phyloP scores from a whole-genome alignment of 2,888 invertebrate species.

The Scrobipalpa atriplicella region DNA sequence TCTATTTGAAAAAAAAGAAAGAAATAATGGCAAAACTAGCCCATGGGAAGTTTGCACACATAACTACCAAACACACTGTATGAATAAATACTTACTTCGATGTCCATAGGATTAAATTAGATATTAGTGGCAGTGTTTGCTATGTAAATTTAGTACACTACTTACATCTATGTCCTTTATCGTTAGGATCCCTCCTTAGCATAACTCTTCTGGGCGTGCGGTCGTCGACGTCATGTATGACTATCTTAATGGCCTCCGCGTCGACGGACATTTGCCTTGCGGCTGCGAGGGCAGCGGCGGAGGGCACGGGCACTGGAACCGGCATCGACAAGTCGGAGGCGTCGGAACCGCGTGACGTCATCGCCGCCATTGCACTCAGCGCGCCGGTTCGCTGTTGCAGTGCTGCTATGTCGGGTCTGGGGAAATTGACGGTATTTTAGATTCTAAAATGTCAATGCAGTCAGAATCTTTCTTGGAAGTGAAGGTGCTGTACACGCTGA shows the following conservation, averaged over 20 bases:
- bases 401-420: constrained; percentile 89
- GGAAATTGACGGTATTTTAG: not conserved
- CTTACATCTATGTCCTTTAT: constrained; percentile 94
- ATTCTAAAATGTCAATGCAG: not conserved
- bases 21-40: no score
- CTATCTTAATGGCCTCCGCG: constrained; percentile 95
- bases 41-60: no score
- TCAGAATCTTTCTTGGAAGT: not conserved
- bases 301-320: constrained; percentile 58
- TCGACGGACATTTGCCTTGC: constrained; percentile 93
- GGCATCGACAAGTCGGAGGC: constrained; percentile 59
- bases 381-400: constrained; percentile 84
- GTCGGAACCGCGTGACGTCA: constrained; percentile 65
- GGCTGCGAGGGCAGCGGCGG: constrained; percentile 84
- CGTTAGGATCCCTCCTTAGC: constrained; percentile 89
- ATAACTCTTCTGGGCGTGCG: constrained; percentile 88
- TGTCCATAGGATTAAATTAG: no score
- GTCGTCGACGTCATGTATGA: constrained; percentile 96
- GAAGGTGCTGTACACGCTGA: no score
- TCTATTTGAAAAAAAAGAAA: no score
- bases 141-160: constrained; percentile 40
- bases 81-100: no score
- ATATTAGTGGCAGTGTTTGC: no score
- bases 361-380: constrained; percentile 72
- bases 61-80: no score